These are phyloP conservation scores for Danio albolineatus DNA, from an alignment of 2,797 vertebrate species.

Conservation along the genomic window DNA sequence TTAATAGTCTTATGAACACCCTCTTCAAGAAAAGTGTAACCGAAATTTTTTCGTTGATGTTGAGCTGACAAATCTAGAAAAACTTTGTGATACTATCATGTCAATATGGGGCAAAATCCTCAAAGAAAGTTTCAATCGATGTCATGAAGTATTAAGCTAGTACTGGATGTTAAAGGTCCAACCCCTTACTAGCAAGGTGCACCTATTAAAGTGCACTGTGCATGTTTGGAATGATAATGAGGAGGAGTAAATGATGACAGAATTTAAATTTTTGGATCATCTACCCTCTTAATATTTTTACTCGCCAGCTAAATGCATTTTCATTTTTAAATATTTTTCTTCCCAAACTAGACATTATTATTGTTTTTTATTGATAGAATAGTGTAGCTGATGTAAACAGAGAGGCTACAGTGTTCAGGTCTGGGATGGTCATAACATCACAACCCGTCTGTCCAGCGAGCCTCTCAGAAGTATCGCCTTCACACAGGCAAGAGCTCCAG, in stretches of 20 bases:
- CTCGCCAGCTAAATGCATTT: background rate
- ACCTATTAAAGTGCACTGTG: too few species aligned
- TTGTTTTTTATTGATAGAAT: background rate
- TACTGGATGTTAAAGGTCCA: too few species aligned
- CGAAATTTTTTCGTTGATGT: too few species aligned
- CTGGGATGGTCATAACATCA: slow-evolving; percentile 4
- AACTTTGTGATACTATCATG: too few species aligned
- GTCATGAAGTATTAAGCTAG: too few species aligned
- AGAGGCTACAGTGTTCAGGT: background rate
- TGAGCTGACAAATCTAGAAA: too few species aligned
- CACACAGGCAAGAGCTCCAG: slow-evolving; percentile 50
- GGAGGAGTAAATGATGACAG: background rate
- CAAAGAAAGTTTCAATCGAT: too few species aligned
- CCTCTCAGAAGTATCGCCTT: slow-evolving; percentile 49
- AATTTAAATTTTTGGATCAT: background rate
- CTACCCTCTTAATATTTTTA: background rate
- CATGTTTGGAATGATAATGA: background rate
- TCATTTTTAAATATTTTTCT: background rate
- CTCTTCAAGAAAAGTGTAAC: too few species aligned
- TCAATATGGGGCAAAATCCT: too few species aligned
- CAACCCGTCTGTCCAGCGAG: slow-evolving; percentile 17
- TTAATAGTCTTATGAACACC: too few species aligned
- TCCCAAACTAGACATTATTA: background rate
- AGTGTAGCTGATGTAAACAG: background rate
- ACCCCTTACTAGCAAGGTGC: too few species aligned